Evolutionary conservation across 2,888 invertebrate genomes (phyloP), one percentile per base, ranked within the genome.

Genomic region (Temnothorax unifasciatus): DNA sequence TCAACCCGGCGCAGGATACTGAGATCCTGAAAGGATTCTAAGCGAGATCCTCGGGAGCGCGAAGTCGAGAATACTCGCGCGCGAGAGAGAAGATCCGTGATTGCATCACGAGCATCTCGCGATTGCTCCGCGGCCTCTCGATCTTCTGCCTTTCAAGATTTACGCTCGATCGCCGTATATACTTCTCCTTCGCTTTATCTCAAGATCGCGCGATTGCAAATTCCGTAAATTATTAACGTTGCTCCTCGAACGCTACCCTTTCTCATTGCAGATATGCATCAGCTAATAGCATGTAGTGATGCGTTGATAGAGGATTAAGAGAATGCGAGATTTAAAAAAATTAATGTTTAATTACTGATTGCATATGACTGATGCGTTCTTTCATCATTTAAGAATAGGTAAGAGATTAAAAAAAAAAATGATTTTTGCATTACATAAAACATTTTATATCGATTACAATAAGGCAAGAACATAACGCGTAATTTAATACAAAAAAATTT

Each of bases 91-190:
- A 75, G 86, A 89, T 89, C 85, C 83, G 86, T 68, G 85, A 90
- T 90, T 90, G 91, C 91, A 76, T 88, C 91, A 88, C 84, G 83
- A 64, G 41, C 54, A 75, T 63, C 84, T 68, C 82, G 73, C 64
- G 52, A 34, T 50, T 73, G 52, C 52, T 76, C 18, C 50, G 74
- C 66, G 38, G 59, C 69, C 77, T 74, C 57, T 66, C 82, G 84
- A 64, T 89, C 86, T 74, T 89, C 89, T 83, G 83, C 79, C 38
- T 29, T n/a, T 41, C 83, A 71, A 83, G 89, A 87, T 89, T 41
- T 11, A 50, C 21, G n/a, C 83, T 34, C 57, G 85, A 84, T 86
- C 18, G 25, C 18, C 29, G 52, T 15, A 29, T 29, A 29, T 29
- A 79, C 38, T 64, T 81, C 66, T 57, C 66, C 69, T 84, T 82